Percentiles rank a stretch among this genome's conserved stretches.
Evolutionary conservation across 2,797 vertebrate genomes (phyloP).

Genomic region (Tachyglossus aculeatus): DNA sequence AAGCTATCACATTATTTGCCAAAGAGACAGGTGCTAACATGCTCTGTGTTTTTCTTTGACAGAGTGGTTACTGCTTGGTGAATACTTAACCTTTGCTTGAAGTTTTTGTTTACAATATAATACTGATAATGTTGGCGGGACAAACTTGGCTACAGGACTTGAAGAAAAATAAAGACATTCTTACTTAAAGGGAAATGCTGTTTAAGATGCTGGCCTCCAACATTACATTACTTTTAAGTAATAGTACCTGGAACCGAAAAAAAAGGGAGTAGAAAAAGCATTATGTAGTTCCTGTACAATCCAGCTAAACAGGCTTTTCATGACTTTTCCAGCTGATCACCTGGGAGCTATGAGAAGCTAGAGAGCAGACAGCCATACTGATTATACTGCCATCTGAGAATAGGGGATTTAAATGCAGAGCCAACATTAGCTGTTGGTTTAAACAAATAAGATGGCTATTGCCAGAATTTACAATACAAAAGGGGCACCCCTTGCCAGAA

Average conservation of each 20-base stretch:
- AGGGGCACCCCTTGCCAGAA: neutral
- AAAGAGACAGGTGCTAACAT: constrained; percentile 40
- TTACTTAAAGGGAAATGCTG: neutral
- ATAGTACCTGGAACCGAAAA: no score
- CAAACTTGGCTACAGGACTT: constrained; percentile 4
- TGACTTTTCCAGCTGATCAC: constrained; percentile 15
- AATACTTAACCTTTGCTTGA: constrained; percentile 37
- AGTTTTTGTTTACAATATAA: constrained; percentile 30
- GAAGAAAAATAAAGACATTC: constrained; percentile 15
- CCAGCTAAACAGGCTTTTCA: constrained; percentile 18
- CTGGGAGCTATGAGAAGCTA: neutral
- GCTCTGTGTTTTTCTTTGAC: constrained; percentile 44
- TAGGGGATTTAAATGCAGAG: constrained; percentile 27
- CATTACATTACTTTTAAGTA: constrained; percentile 13
- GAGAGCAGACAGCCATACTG: constrained; percentile 8
- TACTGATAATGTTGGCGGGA: neutral
- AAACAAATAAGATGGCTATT: constrained; percentile 31
- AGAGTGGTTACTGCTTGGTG: neutral
- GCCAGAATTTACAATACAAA: constrained; percentile 41
- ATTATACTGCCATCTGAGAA: constrained; percentile 22
- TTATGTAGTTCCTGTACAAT: neutral
- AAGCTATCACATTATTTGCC: constrained; percentile 31
- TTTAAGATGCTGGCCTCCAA: constrained; percentile 3
- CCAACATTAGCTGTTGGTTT: constrained; percentile 33
- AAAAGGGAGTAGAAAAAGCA: neutral